Base-by-base conservation (phyloP, 2,888 invertebrate genomes). In the Steinernema scapterisci region DNA sequence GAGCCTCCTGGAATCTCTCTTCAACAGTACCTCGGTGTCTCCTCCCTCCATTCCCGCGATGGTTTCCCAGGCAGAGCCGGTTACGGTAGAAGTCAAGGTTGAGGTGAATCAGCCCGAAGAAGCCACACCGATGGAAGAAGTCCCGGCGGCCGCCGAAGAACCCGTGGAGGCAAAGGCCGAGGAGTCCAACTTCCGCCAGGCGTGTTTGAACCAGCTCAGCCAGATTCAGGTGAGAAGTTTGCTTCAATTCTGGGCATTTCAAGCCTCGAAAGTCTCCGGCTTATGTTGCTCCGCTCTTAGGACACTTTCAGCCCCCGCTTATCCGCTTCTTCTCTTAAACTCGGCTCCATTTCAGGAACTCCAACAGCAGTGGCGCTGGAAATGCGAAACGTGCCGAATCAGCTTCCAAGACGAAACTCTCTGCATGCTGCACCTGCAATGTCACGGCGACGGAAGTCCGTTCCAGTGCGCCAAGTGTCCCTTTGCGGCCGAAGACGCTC, bases 81-180 rank as follows among this genome's bases (percentile, higher is more conserved):
- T 63, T 31, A 63, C 27, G 1, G 63, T 63, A 63, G 63, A 63
- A n/a, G 63, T 63, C 31, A 63, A 63, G 27, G 63, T 63, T 7
- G 63, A 63, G 16, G 63, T 63, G 16, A 3, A 48, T 16, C n/a
- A 48, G n/a, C 48, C 48, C 3, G 13, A 63, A 13, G 31, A 63
- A 5, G 63, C 13, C 6, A 16, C 63, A 6, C 23, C 25, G 54
- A 48, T n/a, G n/a, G 48, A 48, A n/a, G n/a, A n/a, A 38, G 38
- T 38, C 38, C 5, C 3, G 38, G 38, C 38, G 38, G n/a, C n/a
- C n/a, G n/a, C n/a, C n/a, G n/a, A n/a, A n/a, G n/a, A n/a, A n/a
- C n/a, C 9, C 45, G 13, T 19, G 48, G 21, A 52, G 2, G 52
- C 19, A 11, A 6, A 52, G 52, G n/a, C 7, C 11, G 31, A 63